A percentile compares a stretch with the other conserved stretches of the same genome.
phyloP scores from a whole-genome alignment of 2,797 vertebrate genomes.

The Sebastes oblongus region DNA sequence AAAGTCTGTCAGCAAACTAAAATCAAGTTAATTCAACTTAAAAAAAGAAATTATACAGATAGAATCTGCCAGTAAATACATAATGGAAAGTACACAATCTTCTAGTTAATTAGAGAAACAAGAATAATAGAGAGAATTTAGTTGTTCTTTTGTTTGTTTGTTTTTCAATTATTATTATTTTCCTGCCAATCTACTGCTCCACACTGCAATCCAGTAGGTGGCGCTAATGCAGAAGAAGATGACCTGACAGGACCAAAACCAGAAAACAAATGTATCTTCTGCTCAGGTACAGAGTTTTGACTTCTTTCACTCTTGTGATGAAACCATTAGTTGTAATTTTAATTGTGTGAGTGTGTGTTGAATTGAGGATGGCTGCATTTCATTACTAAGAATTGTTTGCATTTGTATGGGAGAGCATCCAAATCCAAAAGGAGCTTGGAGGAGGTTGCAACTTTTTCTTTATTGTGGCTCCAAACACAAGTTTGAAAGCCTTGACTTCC shows the following conservation, averaged over 20 bases:
- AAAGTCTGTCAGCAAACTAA: neutral
- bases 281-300: neutral
- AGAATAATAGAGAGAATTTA: no score
- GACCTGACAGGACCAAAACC: neutral
- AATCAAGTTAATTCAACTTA: no score
- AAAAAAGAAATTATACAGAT: no score
- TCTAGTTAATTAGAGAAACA: no score
- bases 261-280: neutral
- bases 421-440: neutral
- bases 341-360: neutral
- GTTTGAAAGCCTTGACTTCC: neutral
- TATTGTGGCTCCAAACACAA: no score
- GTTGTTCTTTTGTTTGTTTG: no score
- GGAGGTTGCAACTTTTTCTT: neutral
- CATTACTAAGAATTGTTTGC: neutral
- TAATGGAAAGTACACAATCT: no score
- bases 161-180: no score
- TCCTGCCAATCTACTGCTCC: no score
- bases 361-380: neutral
- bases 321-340: neutral
- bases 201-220: no score
- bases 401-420: neutral
- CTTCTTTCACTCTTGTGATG: neutral
- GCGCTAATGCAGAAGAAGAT: neutral
- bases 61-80: no score